Conservation (phyloP, 2,888 invertebrate genomes). For the Pristionchus exspectatus region DNA sequence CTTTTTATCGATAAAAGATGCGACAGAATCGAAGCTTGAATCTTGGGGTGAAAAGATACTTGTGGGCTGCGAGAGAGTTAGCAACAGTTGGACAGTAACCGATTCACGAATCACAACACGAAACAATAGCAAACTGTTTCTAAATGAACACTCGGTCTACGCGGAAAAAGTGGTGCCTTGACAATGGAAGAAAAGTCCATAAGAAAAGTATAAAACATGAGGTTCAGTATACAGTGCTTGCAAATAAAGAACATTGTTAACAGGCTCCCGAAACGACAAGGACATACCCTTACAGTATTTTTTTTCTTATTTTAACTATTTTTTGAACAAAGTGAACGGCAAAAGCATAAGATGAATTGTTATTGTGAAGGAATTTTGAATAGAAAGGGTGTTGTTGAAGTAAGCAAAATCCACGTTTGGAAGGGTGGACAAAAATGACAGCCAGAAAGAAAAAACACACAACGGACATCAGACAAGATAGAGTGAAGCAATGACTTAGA, state of each 20-base stretch:
- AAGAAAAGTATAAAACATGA: constrained; percentile 34
- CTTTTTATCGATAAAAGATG: neutral
- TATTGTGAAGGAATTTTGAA: neutral
- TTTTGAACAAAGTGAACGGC: neutral
- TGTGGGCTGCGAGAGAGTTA: neutral
- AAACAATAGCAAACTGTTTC: constrained; percentile 41
- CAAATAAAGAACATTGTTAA: constrained; percentile 26
- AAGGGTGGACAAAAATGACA: neutral
- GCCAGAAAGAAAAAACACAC: neutral
- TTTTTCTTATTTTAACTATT: constrained; percentile 26
- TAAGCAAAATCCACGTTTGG: neutral
- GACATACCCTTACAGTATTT: constrained; percentile 27
- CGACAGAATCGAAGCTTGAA: constrained; percentile 32
- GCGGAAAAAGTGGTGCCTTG: neutral
- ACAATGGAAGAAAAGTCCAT: neutral
- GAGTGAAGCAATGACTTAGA: neutral
- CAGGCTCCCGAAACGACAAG: constrained; percentile 37
- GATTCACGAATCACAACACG: constrained; percentile 42
- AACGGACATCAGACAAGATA: neutral
- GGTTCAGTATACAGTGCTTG: constrained; percentile 11
- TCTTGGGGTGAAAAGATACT: neutral
- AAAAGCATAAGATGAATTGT: neutral
- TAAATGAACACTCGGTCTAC: constrained; percentile 36
- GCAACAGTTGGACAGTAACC: constrained; percentile 1
- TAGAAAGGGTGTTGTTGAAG: neutral